A percentile compares a stretch with the other conserved stretches of the same genome.
Evolutionary conservation across 2,888 invertebrate genomes (phyloP).

Genomic region (Drosophila planitibia): DNA sequence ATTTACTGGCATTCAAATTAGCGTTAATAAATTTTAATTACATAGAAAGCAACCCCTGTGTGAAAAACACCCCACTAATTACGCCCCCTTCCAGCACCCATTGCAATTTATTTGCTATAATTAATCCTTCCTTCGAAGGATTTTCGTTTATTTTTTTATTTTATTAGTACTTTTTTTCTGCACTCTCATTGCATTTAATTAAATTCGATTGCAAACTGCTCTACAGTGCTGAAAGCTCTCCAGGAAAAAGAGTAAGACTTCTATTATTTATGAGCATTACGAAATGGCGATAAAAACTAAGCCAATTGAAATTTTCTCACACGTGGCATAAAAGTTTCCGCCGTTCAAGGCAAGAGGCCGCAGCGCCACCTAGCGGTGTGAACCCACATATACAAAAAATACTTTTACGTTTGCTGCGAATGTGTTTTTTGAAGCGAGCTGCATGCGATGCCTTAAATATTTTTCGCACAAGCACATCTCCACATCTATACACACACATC

Average conservation of each 20-base stretch:
- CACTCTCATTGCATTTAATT: constrained; percentile 42
- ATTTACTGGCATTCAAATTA: constrained; percentile 19
- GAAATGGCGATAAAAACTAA: constrained; percentile 51
- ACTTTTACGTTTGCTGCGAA: constrained; percentile 40
- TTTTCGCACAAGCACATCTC: constrained; percentile 25
- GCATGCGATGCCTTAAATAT: constrained; percentile 57
- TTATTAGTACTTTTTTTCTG: constrained; percentile 6
- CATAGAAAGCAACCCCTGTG: neutral
- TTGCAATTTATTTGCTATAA: constrained; percentile 22
- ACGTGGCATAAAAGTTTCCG: constrained; percentile 54
- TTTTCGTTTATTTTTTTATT: constrained; percentile 13
- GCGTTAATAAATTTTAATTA: constrained; percentile 41
- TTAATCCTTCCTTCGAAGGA: constrained; percentile 29
- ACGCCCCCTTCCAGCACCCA: neutral
- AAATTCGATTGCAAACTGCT: constrained; percentile 37
- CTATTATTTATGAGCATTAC: constrained; percentile 52
- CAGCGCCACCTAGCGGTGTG: constrained; percentile 52
- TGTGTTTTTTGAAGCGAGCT: constrained; percentile 30
- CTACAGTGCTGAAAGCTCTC: neutral
- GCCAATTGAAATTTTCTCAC: constrained; percentile 71
- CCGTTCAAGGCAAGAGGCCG: constrained; percentile 27
- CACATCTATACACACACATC: neutral
- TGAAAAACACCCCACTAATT: neutral
- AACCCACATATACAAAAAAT: constrained; percentile 14
- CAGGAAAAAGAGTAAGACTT: constrained; percentile 12